These are phyloP conservation scores for Prunella strophiata DNA, from an alignment of 2,797 vertebrate genomes.

Conservation along the genomic window DNA sequence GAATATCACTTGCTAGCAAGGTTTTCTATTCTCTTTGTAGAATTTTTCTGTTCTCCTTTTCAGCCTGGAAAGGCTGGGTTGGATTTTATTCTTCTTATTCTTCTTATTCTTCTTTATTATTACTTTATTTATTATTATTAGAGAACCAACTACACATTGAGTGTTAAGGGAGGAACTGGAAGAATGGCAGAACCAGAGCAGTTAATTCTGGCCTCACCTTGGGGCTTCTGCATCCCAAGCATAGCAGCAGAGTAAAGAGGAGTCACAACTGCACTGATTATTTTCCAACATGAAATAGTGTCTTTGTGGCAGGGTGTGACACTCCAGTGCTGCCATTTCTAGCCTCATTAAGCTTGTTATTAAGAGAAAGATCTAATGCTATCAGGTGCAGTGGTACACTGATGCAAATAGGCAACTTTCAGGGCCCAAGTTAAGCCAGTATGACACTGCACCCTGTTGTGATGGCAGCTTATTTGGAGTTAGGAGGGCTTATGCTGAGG, in stretches of 20 bases:
- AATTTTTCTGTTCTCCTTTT: background rate
- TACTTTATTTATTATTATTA: too few relatives aligned
- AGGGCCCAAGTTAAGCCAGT: background rate
- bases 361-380: background rate
- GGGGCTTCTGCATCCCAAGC: background rate
- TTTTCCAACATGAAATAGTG: background rate
- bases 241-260: background rate
- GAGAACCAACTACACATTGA: background rate
- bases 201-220: background rate
- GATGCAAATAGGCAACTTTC: background rate
- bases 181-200: background rate
- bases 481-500: background rate
- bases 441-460: too few relatives aligned
- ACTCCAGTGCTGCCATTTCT: background rate
- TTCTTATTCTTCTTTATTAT: too few relatives aligned
- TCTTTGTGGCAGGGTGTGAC: background rate
- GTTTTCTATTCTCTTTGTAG: background rate
- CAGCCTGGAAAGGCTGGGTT: background rate
- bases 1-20: background rate
- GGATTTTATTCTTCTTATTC: background rate
- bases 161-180: background rate
- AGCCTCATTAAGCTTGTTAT: background rate
- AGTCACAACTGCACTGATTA: background rate
- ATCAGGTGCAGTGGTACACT: background rate
- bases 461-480: accelerated